These are phyloP conservation scores for Netelia inedita DNA, from an alignment of 2,888 invertebrate species.

Conservation along the genomic window DNA sequence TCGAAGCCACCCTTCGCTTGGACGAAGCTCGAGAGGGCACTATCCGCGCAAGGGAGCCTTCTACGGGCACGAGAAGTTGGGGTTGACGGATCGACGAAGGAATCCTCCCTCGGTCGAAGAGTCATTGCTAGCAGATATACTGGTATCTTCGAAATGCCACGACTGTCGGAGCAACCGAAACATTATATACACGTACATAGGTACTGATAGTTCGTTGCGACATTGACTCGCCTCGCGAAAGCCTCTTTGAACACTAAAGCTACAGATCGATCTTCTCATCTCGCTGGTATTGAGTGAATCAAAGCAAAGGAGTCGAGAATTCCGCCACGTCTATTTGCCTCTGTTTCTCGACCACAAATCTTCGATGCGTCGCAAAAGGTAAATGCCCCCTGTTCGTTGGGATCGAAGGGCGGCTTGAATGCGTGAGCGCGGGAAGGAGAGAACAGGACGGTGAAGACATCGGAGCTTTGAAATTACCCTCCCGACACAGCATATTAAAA, in stretches of 20 bases:
- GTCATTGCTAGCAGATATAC: slow-evolving; percentile 48
- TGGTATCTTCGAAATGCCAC: slow-evolving; percentile 26
- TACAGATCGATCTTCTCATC: slow-evolving; percentile 25
- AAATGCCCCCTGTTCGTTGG: slow-evolving; percentile 9
- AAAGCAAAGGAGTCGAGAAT: slow-evolving; percentile 31
- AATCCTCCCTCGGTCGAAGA: slow-evolving; percentile 33
- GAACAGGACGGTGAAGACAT: slow-evolving; percentile 39
- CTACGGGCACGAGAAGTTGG: slow-evolving; percentile 12
- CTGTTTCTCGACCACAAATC: background rate
- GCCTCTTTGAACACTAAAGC: slow-evolving; percentile 19
- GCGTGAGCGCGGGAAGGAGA: slow-evolving; percentile 46
- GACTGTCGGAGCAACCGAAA: background rate
- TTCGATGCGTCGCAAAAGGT: slow-evolving; percentile 3
- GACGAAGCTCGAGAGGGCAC: slow-evolving; percentile 57
- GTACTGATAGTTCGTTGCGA: slow-evolving; percentile 8
- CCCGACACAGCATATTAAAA: slow-evolving; percentile 76
- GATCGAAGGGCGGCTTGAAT: slow-evolving; percentile 33
- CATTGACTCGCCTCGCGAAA: background rate
- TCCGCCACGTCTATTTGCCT: slow-evolving; percentile 38
- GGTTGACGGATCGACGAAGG: slow-evolving; percentile 55
- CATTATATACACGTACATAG: background rate
- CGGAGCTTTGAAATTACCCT: slow-evolving; percentile 73
- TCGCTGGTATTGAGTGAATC: background rate
- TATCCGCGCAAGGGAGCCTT: slow-evolving; percentile 31
- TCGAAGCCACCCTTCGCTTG: slow-evolving; percentile 73